Conservation (phyloP, 1,140 invertebrate genomes). For the Macrosteles quadrilineatus region DNA sequence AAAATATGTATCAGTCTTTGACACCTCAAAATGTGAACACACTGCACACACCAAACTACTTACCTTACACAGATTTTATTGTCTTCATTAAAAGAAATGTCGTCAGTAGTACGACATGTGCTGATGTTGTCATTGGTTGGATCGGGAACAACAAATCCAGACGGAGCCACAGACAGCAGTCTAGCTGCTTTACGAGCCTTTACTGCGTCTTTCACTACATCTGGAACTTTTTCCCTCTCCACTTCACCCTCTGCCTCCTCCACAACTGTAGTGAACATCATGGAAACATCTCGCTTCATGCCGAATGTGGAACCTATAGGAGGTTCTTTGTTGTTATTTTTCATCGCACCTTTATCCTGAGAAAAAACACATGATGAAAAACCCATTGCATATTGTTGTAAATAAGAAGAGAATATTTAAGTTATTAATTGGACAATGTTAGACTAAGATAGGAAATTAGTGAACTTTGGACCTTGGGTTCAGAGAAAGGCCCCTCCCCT, state of each 20-base stretch:
- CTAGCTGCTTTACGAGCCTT: conserved; percentile 32
- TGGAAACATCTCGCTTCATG: conserved; percentile 74
- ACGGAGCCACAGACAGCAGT: conserved; percentile 27
- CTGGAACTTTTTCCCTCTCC: conserved; percentile 34
- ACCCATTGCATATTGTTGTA: too few relatives aligned
- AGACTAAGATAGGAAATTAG: too few relatives aligned
- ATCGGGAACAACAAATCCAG: conserved; percentile 32
- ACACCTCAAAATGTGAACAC: too few relatives aligned
- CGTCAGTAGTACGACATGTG: not conserved
- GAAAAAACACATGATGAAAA: conserved; percentile 27
- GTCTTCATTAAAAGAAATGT: not conserved
- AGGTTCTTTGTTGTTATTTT: conserved; percentile 33
- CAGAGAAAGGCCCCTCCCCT: too few relatives aligned
- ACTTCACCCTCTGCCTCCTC: conserved; percentile 53
- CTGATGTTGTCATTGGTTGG: not conserved
- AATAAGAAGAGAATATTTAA: too few relatives aligned
- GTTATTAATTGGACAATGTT: too few relatives aligned
- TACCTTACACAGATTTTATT: too few relatives aligned
- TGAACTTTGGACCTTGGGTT: too few relatives aligned
- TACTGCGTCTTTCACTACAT: conserved; percentile 40
- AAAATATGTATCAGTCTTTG: too few relatives aligned
- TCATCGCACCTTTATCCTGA: not conserved
- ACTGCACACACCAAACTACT: too few relatives aligned
- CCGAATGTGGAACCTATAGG: conserved; percentile 47
- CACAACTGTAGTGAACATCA: conserved; percentile 74